phyloP scores from a whole-genome alignment of 2,113 vertebrate genomes.

The Onychorhynchus coronatus region DNA sequence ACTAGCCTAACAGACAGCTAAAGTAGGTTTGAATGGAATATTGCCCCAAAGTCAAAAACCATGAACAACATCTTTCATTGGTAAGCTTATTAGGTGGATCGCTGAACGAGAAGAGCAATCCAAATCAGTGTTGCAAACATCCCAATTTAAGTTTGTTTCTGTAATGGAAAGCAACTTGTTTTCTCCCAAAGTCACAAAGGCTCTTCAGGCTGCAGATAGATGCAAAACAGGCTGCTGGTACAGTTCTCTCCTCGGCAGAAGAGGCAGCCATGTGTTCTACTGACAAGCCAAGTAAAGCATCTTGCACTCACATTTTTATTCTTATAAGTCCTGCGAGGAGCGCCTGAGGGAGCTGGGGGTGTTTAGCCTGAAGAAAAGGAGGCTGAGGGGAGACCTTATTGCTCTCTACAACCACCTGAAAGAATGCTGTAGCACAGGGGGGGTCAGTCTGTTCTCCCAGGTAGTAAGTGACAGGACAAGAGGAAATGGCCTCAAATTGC shows the following conservation, averaged over 20 bases:
- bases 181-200: neutral
- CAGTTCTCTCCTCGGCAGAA: neutral
- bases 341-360: neutral
- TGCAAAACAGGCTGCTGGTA: neutral
- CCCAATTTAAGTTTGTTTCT: neutral
- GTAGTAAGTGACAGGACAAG: neutral
- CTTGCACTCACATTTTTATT: neutral
- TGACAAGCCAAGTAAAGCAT: neutral
- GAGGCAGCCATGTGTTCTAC: fast-evolving
- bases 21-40: neutral
- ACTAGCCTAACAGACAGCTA: neutral
- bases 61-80: neutral
- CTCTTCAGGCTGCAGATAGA: neutral
- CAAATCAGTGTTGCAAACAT: neutral
- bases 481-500: neutral
- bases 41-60: neutral
- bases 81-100: neutral
- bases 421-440: neutral
- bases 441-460: neutral
- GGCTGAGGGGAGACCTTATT: neutral
- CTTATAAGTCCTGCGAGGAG: neutral
- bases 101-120: neutral
- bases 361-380: neutral
- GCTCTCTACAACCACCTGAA: neutral
- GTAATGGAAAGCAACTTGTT: neutral